Evolutionary conservation across 2,888 invertebrate species (phyloP), one percentile per base, ranked within the genome.

Genomic region (Himalopsyche anomala): DNA sequence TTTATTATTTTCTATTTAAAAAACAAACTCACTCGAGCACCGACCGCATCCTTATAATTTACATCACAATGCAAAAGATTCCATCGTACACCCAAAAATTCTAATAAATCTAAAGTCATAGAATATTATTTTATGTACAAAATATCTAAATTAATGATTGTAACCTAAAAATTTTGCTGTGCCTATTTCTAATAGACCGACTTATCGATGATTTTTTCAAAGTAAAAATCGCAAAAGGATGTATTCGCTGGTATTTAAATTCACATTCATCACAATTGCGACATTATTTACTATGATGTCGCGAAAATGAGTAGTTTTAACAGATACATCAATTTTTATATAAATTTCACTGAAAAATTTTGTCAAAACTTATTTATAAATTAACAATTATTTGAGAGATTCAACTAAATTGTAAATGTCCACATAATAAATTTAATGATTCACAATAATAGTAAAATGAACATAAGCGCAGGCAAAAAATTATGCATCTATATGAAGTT

Each of bases 31-130:
- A 62, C 19, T 62, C 19, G 19, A 62, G 62, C 62, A 19, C 62
- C 62, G 19, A 62, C 19, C 62, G 28, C 62, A 62, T 62, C 19
- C 19, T 62, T 62, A 62, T 28, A 62, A 62, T 62, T 62, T 62
- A 62, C 56, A 62, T 19, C 62, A 62, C n/a, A 62, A 62, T 62
- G 62, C 62, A 62, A 62, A 62, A 62, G 62, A 62, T 62, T 62
- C 19, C 62, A 19, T 8, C 62, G 8, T 62, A 11, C 62, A 62
- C 28, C 2, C 28, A 15, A 9, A 62, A 15, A 51, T 51, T 51
- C 51, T 51, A 15, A 28, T 19, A 19, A 19, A 19, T 62, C 19
- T 62, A 19, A 19, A 56, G 19, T 62, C 62, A 62, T 19, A 62
- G 62, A 62, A 62, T 19, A 62, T 62, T 62, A 62, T 62, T 62